These are phyloP conservation scores for Corydoras sp. DNA, from an alignment of 2,113 vertebrate genomes.

Conservation along the genomic window DNA sequence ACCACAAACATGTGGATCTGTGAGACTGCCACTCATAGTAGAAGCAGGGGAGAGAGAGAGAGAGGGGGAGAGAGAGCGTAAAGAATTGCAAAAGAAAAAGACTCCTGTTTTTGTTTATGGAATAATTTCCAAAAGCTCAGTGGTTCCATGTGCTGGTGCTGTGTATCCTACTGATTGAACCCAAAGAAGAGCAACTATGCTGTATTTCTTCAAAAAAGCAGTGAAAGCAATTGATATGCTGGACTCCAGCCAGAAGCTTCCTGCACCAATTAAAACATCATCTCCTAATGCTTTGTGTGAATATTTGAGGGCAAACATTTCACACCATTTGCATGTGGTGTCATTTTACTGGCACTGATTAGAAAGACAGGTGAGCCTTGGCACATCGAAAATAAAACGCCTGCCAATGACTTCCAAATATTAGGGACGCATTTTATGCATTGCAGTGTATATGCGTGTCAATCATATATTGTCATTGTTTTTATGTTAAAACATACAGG, in stretches of 20 bases:
- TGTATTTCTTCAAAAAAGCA: conserved; percentile 46
- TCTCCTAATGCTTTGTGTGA: conserved; percentile 42
- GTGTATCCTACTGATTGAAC: conserved; percentile 47
- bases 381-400: conserved; percentile 43
- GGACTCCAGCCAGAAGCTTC: conserved; percentile 48
- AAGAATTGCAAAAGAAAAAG: conserved; percentile 20
- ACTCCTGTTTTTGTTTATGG: conserved; percentile 32
- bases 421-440: conserved; percentile 52
- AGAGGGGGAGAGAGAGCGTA: conserved; percentile 14
- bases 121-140: conserved; percentile 39
- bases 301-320: conserved; percentile 52
- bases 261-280: conserved; percentile 46
- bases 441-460: conserved; percentile 48
- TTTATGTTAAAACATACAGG: too few relatives aligned
- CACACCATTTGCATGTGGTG: conserved; percentile 47
- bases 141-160: conserved; percentile 35
- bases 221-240: conserved; percentile 48
- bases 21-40: conserved; percentile 42
- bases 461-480: conserved; percentile 8
- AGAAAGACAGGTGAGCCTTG: conserved; percentile 34
- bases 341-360: conserved; percentile 46
- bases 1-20: conserved; percentile 33
- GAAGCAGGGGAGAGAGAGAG: conserved; percentile 12
- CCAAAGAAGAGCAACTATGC: conserved; percentile 50
- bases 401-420: conserved; percentile 41